phyloP scores from a whole-genome alignment of 2,797 vertebrate genomes.

The Hephaestus fuliginosus region DNA sequence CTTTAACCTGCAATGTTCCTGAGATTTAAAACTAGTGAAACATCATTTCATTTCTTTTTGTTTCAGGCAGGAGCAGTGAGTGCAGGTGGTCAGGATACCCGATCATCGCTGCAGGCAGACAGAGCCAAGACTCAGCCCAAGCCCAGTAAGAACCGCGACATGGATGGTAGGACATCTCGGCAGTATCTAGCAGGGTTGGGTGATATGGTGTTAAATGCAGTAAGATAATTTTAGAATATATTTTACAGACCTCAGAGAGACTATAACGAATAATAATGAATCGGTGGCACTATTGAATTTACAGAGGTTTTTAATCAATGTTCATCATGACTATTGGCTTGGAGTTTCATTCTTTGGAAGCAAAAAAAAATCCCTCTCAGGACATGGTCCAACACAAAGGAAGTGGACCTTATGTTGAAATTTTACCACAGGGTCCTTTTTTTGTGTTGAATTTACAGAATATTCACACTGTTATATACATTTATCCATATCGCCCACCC shows the following conservation, averaged over 20 bases:
- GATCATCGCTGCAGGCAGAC: constrained; percentile 43
- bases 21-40: not conserved
- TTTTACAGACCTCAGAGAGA: not conserved
- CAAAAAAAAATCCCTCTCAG: not conserved
- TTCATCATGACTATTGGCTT: not conserved
- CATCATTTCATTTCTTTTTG: not conserved
- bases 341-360: not conserved
- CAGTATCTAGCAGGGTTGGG: constrained; percentile 26
- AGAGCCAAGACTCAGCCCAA: constrained; percentile 67
- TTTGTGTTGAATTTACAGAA: not conserved
- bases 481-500: not conserved
- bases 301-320: not conserved
- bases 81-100: constrained; percentile 42
- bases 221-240: not conserved
- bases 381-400: not conserved
- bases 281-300: not conserved
- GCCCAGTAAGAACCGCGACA: constrained; percentile 87
- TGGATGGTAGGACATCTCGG: constrained; percentile 88
- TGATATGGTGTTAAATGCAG: not conserved
- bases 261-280: not conserved
- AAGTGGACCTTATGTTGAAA: not conserved
- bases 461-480: not conserved
- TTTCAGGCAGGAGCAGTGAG: constrained; percentile 65
- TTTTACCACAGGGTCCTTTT: not conserved
- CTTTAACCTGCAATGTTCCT: not conserved